Percentiles rank a stretch among this genome's conserved stretches.
Evolutionary conservation across 2,113 vertebrate genomes (phyloP).

Genomic region (Petrocephalus zakoni): DNA sequence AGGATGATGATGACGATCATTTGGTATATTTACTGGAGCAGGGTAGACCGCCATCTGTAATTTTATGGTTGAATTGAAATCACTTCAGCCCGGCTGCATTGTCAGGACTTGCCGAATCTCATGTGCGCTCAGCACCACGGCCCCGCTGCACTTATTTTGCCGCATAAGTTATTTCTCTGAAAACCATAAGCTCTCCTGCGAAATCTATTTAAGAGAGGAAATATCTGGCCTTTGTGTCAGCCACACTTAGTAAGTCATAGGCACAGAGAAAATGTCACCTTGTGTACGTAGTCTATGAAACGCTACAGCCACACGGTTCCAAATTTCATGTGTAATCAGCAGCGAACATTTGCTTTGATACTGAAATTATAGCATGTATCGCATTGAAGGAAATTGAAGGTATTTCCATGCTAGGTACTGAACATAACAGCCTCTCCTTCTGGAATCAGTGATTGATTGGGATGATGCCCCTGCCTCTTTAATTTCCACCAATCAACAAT

Average conservation of each 20-base stretch:
- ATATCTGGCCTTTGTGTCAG: conserved; percentile 2
- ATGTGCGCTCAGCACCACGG: conserved; percentile 43
- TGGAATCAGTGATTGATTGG: neutral
- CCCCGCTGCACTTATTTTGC: neutral
- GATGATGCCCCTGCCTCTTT: neutral
- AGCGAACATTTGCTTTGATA: neutral
- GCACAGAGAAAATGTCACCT: neutral
- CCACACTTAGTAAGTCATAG: conserved; percentile 3
- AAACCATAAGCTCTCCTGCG: conserved; percentile 28
- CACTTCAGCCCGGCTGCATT: conserved; percentile 50
- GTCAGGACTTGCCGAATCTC: conserved; percentile 52
- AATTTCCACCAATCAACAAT: neutral
- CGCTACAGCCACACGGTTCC: neutral
- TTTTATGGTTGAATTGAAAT: conserved; percentile 65
- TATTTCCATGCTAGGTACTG: neutral
- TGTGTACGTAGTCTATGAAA: neutral
- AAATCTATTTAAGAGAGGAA: conserved; percentile 26
- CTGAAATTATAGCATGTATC: neutral
- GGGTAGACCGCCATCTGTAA: conserved; percentile 60
- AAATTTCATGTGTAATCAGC: neutral
- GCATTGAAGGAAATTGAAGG: neutral
- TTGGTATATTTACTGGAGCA: conserved; percentile 58
- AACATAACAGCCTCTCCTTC: neutral
- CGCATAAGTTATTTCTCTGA: conserved; percentile 29
- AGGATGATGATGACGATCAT: conserved; percentile 56